These are phyloP conservation scores for Pinctada fucata DNA, from an alignment of 2,888 invertebrate genomes.

Conservation along the genomic window DNA sequence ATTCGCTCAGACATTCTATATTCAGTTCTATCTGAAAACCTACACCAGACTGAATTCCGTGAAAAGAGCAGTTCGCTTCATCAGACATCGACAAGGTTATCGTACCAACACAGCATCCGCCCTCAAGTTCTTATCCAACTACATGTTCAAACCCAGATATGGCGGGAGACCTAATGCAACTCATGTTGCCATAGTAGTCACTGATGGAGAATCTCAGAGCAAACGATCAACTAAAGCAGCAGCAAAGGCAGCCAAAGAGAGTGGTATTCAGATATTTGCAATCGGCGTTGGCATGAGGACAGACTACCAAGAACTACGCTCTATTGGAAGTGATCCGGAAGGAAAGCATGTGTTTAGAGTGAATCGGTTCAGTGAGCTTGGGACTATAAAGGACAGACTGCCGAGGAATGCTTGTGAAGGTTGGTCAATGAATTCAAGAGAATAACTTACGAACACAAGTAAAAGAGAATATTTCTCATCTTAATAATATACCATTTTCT, in stretches of 20 bases:
- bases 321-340: constrained; percentile 59
- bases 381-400: constrained; percentile 51
- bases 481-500: background rate
- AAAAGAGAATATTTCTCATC: background rate
- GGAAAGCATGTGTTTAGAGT: constrained; percentile 58
- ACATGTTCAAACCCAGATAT: constrained; percentile 52
- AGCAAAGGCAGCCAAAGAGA: constrained; percentile 40
- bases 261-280: constrained; percentile 54
- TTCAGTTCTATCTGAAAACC: constrained; percentile 52
- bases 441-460: background rate
- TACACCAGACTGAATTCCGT: constrained; percentile 43
- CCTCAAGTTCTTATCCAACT: constrained; percentile 40
- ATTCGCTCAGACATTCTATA: constrained; percentile 46
- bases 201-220: constrained; percentile 55
- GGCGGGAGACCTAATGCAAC: constrained; percentile 46
- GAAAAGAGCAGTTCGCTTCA: constrained; percentile 40
- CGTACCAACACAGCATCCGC: constrained; percentile 51
- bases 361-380: constrained; percentile 53
- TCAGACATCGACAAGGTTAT: constrained; percentile 46
- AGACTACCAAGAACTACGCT: constrained; percentile 51
- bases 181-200: constrained; percentile 54
- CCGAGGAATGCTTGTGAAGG: constrained; percentile 59
- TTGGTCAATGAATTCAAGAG: constrained; percentile 26
- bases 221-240: constrained; percentile 38
- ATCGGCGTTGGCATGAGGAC: constrained; percentile 53